Conservation (phyloP, 2,888 invertebrate species). For the Ophioninae sp. region DNA sequence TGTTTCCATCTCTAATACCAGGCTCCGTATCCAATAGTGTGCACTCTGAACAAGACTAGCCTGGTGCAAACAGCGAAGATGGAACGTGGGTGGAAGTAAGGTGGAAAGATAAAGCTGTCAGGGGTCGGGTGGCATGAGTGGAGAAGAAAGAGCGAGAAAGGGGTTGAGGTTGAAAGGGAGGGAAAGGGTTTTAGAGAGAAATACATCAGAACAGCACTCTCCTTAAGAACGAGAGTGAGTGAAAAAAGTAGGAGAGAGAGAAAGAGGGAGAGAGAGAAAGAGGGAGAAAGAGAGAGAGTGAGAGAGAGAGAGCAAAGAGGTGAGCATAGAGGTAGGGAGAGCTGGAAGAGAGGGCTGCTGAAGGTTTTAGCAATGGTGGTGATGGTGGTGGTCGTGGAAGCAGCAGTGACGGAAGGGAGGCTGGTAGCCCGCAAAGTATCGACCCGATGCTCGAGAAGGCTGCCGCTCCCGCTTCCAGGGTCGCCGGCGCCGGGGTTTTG, state of each 20-base stretch:
- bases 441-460: constrained; percentile 77
- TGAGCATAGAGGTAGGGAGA: constrained; percentile 57
- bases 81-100: constrained; percentile 69
- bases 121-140: constrained; percentile 39
- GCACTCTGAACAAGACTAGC: constrained; percentile 22
- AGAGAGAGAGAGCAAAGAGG: constrained; percentile 62
- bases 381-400: constrained; percentile 26
- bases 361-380: constrained; percentile 60
- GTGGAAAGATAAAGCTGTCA: constrained; percentile 56
- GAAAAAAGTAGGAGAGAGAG: constrained; percentile 55
- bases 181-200: constrained; percentile 60
- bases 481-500: constrained; percentile 78
- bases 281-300: constrained; percentile 60
- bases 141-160: constrained; percentile 58
- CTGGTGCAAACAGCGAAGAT: constrained; percentile 68
- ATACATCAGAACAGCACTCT: constrained; percentile 54
- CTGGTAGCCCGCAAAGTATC: constrained; percentile 79
- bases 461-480: constrained; percentile 71
- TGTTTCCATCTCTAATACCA: not conserved
- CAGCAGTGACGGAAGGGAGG: constrained; percentile 66
- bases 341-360: constrained; percentile 64
- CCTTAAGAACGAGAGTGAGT: constrained; percentile 53
- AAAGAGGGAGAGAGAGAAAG: constrained; percentile 58
- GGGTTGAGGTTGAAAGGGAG: constrained; percentile 57
- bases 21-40: not conserved